These are phyloP conservation scores for Molanna angustata DNA, from an alignment of 2,888 invertebrate genomes.

Conservation along the genomic window DNA sequence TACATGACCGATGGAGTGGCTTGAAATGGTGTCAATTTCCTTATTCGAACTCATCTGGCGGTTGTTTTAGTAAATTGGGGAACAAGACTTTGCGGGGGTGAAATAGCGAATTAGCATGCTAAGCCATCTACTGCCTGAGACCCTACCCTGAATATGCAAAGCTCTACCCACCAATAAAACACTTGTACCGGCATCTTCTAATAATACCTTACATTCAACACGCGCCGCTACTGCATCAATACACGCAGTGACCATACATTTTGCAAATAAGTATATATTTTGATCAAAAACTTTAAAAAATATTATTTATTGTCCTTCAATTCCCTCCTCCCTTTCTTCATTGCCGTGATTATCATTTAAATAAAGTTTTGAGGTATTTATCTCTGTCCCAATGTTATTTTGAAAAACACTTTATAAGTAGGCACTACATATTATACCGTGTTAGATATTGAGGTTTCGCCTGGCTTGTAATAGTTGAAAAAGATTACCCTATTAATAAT, in stretches of 20 bases:
- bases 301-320: too few species aligned
- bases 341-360: neutral
- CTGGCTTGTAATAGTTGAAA: too few species aligned
- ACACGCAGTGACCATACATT: slow-evolving; percentile 10
- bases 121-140: slow-evolving; percentile 19
- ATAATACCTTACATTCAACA: slow-evolving; percentile 9
- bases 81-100: too few species aligned
- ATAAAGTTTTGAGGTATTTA: too few species aligned
- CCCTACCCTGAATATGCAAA: slow-evolving; percentile 30
- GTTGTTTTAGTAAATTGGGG: slow-evolving; percentile 28
- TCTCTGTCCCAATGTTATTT: too few species aligned
- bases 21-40: slow-evolving; percentile 17
- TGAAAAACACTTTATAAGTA: too few species aligned
- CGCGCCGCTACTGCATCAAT: slow-evolving; percentile 18
- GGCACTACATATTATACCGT: too few species aligned
- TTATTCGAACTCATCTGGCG: slow-evolving; percentile 11
- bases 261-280: too few species aligned
- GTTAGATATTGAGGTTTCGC: too few species aligned
- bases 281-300: too few species aligned
- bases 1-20: slow-evolving; percentile 1
- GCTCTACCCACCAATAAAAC: slow-evolving; percentile 31
- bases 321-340: neutral
- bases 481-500: too few species aligned
- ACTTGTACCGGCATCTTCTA: slow-evolving; percentile 27
- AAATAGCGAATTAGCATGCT: slow-evolving; percentile 29